These are phyloP conservation scores for Cynopterus sphinx DNA, from an alignment of 2,797 vertebrate genomes.

Conservation along the genomic window DNA sequence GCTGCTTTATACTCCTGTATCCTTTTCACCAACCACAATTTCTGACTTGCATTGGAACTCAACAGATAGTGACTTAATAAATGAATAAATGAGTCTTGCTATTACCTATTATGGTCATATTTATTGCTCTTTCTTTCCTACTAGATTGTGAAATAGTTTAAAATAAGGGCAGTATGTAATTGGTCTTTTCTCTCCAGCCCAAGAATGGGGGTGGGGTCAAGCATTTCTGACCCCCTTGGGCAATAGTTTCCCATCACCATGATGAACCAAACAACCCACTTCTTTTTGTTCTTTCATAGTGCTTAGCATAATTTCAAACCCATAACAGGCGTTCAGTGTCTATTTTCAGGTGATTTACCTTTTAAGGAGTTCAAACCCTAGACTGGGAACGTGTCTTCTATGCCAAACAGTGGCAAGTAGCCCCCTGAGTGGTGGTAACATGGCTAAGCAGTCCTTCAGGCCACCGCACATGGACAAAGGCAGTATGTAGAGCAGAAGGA, in stretches of 20 bases:
- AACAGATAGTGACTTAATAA: not conserved
- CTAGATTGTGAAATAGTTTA: not conserved
- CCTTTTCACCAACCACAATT: not conserved
- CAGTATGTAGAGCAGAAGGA: not conserved
- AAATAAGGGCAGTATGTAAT: not conserved
- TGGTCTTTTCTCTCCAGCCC: not conserved
- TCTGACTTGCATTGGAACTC: not conserved
- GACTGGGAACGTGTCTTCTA: not conserved
- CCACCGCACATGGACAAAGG: not conserved
- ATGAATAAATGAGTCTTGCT: not conserved
- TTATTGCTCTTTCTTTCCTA: not conserved
- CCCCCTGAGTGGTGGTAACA: too few relatives aligned
- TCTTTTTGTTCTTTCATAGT: not conserved
- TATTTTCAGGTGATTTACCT: slow-evolving; percentile 21
- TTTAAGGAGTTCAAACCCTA: not conserved
- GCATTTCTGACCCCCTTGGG: not conserved
- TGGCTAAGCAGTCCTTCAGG: not conserved
- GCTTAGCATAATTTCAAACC: not conserved
- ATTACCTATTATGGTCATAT: not conserved
- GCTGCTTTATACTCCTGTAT: not conserved
- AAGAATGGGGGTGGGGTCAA: not conserved
- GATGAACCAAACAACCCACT: not conserved
- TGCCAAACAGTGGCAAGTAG: not conserved
- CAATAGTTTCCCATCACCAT: not conserved
- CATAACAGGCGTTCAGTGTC: not conserved